A percentile compares a stretch with the other conserved stretches of the same genome.
These are phyloP conservation scores for Todiramphus saurophagus DNA, from an alignment of 2,113 vertebrate genomes.

Conservation along the genomic window DNA sequence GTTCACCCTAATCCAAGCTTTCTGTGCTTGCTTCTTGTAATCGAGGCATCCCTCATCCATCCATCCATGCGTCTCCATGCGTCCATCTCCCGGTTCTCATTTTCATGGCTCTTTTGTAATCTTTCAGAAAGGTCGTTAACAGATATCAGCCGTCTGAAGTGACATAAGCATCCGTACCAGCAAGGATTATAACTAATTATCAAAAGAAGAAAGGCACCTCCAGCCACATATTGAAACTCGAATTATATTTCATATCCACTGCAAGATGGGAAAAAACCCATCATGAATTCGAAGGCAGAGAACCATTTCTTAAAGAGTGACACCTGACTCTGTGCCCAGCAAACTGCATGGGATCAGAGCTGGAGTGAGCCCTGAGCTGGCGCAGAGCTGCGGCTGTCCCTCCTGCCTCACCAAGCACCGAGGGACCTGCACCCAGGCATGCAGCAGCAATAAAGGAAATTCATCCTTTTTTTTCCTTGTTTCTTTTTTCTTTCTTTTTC, in stretches of 20 bases:
- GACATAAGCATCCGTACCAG: neutral
- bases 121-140: neutral
- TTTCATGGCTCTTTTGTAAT: neutral
- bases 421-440: neutral
- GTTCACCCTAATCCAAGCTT: slow-evolving; percentile 65
- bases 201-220: neutral
- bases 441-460: neutral
- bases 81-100: neutral
- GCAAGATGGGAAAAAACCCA: neutral
- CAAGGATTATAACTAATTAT: neutral
- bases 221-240: neutral
- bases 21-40: neutral
- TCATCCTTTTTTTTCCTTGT: neutral
- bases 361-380: neutral
- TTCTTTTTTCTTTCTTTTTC: rapidly evolving
- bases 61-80: neutral
- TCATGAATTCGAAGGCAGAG: neutral
- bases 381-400: rapidly evolving
- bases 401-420: neutral
- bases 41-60: neutral
- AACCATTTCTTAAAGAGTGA: neutral
- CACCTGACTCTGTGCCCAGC: slow-evolving; percentile 2
- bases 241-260: slow-evolving; percentile 14
- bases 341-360: neutral
- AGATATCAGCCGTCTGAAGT: neutral